Percentiles rank a stretch among this genome's conserved stretches.
phyloP scores from a whole-genome alignment of 2,113 vertebrate species.

The Cepphus grylle region DNA sequence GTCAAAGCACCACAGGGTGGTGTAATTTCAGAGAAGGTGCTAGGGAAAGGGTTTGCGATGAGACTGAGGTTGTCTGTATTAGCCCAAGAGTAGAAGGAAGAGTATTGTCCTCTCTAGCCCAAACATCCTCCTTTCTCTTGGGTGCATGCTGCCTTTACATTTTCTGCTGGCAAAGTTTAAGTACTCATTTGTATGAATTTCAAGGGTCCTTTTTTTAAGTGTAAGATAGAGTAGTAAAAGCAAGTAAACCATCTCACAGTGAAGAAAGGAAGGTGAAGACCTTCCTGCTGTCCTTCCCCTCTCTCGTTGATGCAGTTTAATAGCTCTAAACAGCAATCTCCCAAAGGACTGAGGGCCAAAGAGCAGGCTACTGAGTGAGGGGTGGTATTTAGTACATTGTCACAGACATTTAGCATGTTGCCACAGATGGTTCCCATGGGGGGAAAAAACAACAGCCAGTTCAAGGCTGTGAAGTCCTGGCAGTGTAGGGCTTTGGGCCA shows the following conservation, averaged over 20 bases:
- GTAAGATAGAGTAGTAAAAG: neutral
- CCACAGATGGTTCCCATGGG: neutral
- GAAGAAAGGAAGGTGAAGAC: neutral
- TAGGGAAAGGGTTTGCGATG: neutral
- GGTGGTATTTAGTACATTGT: neutral
- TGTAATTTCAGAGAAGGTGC: neutral
- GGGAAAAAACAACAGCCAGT: neutral
- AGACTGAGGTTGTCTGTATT: neutral
- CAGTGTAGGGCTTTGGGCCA: neutral
- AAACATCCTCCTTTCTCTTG: rapidly evolving
- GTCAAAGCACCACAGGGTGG: neutral
- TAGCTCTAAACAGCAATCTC: neutral
- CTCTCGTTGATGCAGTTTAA: neutral
- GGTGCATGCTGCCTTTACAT: neutral
- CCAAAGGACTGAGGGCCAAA: neutral
- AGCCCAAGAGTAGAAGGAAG: neutral
- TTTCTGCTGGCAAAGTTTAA: neutral
- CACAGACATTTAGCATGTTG: neutral
- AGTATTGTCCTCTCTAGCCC: neutral
- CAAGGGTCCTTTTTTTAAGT: neutral
- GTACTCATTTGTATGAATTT: neutral
- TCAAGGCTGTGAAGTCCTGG: neutral
- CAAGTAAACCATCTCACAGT: neutral
- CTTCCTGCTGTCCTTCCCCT: neutral
- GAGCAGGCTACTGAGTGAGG: neutral